A percentile compares a stretch with the other conserved stretches of the same genome.
These are phyloP conservation scores for Calidris pugnax DNA, from an alignment of 2,113 vertebrate genomes.

Conservation along the genomic window DNA sequence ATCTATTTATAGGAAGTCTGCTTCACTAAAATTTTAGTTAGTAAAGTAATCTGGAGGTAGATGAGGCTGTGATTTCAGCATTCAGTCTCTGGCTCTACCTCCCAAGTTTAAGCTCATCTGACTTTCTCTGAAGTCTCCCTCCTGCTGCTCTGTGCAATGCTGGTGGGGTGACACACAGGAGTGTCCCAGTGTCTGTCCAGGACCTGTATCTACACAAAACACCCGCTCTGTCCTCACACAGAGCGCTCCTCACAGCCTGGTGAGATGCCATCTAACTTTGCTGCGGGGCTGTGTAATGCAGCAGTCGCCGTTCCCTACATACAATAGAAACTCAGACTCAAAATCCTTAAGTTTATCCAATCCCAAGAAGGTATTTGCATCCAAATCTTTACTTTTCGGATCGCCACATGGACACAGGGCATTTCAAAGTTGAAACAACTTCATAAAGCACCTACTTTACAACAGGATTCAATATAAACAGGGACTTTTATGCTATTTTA, in stretches of 20 bases:
- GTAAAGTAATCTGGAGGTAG: not conserved
- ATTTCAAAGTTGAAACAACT: not conserved
- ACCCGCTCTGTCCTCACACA: accelerated
- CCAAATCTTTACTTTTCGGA: not conserved
- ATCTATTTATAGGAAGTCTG: not conserved
- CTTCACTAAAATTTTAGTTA: not conserved
- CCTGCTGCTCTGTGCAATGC: not conserved
- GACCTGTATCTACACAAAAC: not conserved
- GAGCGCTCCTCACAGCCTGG: not conserved
- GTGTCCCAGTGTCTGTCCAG: not conserved
- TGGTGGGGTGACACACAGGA: not conserved
- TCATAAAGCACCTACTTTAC: not conserved
- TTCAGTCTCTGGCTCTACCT: not conserved
- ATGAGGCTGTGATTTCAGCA: not conserved
- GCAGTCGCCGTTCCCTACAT: not conserved
- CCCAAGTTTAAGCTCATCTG: not conserved
- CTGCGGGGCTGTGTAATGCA: not conserved
- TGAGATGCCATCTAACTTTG: not conserved
- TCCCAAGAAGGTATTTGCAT: not conserved
- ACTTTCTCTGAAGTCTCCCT: not conserved
- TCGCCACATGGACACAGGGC: accelerated
- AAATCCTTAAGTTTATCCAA: not conserved
- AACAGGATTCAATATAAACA: no score
- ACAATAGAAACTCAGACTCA: not conserved
- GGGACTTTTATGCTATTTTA: not conserved